phyloP scores from a whole-genome alignment of 2,797 vertebrate genomes.

The Gorsachius magnificus region DNA sequence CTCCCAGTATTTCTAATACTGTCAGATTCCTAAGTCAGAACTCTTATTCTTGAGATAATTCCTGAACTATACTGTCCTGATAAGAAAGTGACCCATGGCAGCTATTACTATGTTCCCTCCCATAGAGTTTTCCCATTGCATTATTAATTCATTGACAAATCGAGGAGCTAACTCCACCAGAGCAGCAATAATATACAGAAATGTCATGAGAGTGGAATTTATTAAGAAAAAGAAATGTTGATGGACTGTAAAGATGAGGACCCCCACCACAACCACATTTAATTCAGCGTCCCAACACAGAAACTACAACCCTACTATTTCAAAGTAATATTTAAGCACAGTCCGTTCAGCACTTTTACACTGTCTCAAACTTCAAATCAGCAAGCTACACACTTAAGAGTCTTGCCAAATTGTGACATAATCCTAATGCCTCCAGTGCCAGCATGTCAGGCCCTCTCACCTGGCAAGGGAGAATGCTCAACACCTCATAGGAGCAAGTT shows the following conservation, averaged over 20 bases:
- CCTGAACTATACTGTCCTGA: neutral
- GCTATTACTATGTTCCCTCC: neutral
- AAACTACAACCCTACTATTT: neutral
- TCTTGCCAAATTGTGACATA: conserved; percentile 9
- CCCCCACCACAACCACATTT: neutral
- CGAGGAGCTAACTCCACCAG: neutral
- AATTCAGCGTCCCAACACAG: neutral
- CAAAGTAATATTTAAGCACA: neutral
- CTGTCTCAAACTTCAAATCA: neutral
- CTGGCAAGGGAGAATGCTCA: neutral
- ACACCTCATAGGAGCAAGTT: neutral
- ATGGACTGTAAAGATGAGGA: neutral
- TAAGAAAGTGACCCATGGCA: neutral
- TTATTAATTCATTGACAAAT: neutral
- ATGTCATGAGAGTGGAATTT: neutral
- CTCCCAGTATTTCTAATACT: neutral
- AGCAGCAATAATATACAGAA: neutral
- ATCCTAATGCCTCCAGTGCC: neutral
- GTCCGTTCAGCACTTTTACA: neutral
- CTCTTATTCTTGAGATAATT: neutral
- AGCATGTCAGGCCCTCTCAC: neutral
- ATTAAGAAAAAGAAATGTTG: conserved; percentile 2
- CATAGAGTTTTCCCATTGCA: neutral
- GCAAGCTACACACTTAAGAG: neutral
- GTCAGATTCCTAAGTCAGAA: neutral